Percentiles rank a stretch among this genome's conserved stretches.
Evolutionary conservation across 2,888 invertebrate species (phyloP).

Genomic region (Drosophila formosana): DNA sequence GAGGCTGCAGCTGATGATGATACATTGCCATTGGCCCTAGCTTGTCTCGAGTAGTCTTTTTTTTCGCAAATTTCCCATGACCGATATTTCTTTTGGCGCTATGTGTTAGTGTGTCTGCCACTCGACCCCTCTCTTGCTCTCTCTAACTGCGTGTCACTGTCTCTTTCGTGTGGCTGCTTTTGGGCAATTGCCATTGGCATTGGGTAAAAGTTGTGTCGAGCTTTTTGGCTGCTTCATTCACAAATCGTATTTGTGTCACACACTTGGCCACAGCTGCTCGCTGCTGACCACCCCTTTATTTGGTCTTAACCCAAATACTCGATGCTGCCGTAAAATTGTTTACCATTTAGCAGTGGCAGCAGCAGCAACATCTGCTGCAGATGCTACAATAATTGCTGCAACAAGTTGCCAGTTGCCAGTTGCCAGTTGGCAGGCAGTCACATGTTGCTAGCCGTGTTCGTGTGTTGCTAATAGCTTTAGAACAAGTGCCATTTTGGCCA

Average conservation of each 20-base stretch:
- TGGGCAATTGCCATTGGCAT: conserved; percentile 63
- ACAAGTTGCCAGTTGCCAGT: conserved; percentile 45
- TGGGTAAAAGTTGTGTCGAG: conserved; percentile 53
- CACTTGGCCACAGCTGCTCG: conserved; percentile 33
- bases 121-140: conserved; percentile 5
- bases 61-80: conserved; percentile 75
- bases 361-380: conserved; percentile 34
- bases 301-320: conserved; percentile 81
- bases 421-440: conserved; percentile 55
- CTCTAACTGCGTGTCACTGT: conserved; percentile 5
- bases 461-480: conserved; percentile 78
- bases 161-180: conserved; percentile 58
- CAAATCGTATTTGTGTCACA: conserved; percentile 74
- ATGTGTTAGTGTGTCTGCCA: conserved; percentile 1
- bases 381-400: conserved; percentile 60
- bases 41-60: conserved; percentile 18
- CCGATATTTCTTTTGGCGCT: conserved; percentile 59
- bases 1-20: conserved; percentile 58
- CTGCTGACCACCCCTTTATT: conserved; percentile 76
- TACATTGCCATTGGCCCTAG: conserved; percentile 51
- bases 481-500: conserved; percentile 81
- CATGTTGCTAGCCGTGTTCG: conserved; percentile 64
- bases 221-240: conserved; percentile 74
- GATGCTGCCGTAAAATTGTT: conserved; percentile 67
- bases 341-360: conserved; percentile 66